Evolutionary conservation across 2,888 invertebrate genomes (phyloP).

Genomic region (Apocheima hispidaria): DNA sequence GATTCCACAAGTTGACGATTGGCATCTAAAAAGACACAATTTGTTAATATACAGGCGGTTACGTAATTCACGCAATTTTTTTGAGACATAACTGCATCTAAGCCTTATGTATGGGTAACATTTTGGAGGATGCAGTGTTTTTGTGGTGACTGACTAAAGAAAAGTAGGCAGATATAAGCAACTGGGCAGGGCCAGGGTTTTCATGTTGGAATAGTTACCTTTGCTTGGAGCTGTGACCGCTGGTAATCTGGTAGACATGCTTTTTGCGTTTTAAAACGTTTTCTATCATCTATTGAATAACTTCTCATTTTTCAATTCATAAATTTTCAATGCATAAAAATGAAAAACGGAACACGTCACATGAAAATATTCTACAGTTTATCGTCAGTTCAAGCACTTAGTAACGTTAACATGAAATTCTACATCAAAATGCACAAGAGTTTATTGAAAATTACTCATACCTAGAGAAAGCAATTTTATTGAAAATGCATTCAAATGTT

Average conservation of each 20-base stretch:
- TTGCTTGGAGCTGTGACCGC: constrained; percentile 11
- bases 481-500: background rate
- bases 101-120: too few species aligned
- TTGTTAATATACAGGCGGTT: background rate
- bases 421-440: background rate
- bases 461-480: too few species aligned
- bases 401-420: background rate
- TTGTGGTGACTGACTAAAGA: background rate
- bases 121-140: background rate
- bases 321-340: background rate
- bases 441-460: too few species aligned
- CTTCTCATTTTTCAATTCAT: too few species aligned
- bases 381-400: background rate
- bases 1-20: constrained; percentile 19
- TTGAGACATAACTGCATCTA: background rate
- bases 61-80: background rate
- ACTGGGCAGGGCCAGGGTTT: background rate
- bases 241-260: constrained; percentile 22
- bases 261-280: background rate
- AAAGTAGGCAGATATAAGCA: background rate
- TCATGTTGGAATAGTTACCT: constrained; percentile 18
- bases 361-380: background rate
- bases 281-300: background rate
- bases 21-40: constrained; percentile 9
- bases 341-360: background rate